Evolutionary conservation across 64 coral and sea anemone species (phyloP), one percentile per base, ranked within the genome.

Genomic region (Acropora tenuis): DNA sequence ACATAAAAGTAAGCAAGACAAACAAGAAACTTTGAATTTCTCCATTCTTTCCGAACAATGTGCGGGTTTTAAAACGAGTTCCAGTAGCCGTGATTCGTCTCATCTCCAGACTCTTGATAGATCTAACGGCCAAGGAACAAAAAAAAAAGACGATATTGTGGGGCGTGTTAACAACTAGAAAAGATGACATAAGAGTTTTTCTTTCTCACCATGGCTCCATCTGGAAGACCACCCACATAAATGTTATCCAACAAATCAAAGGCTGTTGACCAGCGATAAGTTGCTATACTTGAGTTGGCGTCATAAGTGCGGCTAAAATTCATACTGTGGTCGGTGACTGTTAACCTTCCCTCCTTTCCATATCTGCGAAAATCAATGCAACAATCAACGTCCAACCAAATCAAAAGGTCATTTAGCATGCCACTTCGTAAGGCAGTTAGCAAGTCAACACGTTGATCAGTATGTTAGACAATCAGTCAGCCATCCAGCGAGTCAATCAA

Each of bases 251-350:
- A 57, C 2, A 44, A 49, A 3, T 61, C 63, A 73, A 95, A 96
- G 30, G 92, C 88, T 10, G 89, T 98, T 10, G 80, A 19, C 20
- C 78, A 52, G 41, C 16, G 61, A 18, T 87, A 44, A 40, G 88
- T 4, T 43, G 93, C 93, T 50, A 80, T 59, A 72, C 86, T 79
- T 19, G 94, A 83, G 48, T 40, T 83, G 30, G 73, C 87, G 19
- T 98, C 97, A 73, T 93, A 96, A 13, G 97, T 98, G 43, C 97
- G 80, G 82, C 80, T 89, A 1, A 91, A 47, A 52, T 95, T 94
- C 41, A 17, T 86, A 15, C 58, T 76, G n/a, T 93, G 77, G 80
- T 99, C 90, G 3, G 92, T 99, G 11, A 99, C 94, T 8, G 97
- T 96, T 15, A 99, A 81, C 8, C 97, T 77, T 17, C 89, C 94